Evolutionary conservation across 23 tunicate genomes (phyloP), one percentile per base, ranked within the genome.

Genomic region (Styela clava): DNA sequence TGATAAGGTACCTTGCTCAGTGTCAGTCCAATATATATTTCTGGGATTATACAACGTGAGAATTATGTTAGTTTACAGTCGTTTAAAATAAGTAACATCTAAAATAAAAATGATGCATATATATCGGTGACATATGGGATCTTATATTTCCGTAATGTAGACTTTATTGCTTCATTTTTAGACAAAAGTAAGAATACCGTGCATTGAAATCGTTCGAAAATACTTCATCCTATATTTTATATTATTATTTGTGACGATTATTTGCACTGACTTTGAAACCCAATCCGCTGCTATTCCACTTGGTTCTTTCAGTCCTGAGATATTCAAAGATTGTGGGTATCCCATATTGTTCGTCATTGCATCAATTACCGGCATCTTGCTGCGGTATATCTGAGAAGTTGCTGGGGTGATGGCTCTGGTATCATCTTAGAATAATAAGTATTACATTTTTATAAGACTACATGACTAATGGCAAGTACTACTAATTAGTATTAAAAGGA

Each of bases 241-340:
- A n/a, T n/a, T n/a, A n/a, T n/a, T n/a, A n/a, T n/a, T n/a, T n/a
- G n/a, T n/a, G n/a, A n/a, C n/a, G n/a, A n/a, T n/a, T n/a, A n/a
- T n/a, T n/a, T n/a, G n/a, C n/a, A n/a, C n/a, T 44, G 7, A 44
- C 97, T 25, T 34, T 5, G 85, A 44, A 74, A 91, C 83, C 91
- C 91, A 91, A 51, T 91, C 97, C 36, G 82, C 88, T 30, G 97
- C 91, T 23, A 91, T 83, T 5, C 91, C 91, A 62, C 83, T 91
- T 19, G 91, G 91, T 68, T 73, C 52, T n/a, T 63, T 67, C 24
- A 86, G 74, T 9, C 79, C 91, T 33, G 73, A 65, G 26, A 87
- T 86, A 31, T 69, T 64, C 5, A 91, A 74, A 61, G 62, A 85
- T 72, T 91, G 97, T 30, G 97, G 79, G 19, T 37, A 74, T 23